phyloP scores from a whole-genome alignment of 1,140 invertebrate species.

The Wasmannia auropunctata region DNA sequence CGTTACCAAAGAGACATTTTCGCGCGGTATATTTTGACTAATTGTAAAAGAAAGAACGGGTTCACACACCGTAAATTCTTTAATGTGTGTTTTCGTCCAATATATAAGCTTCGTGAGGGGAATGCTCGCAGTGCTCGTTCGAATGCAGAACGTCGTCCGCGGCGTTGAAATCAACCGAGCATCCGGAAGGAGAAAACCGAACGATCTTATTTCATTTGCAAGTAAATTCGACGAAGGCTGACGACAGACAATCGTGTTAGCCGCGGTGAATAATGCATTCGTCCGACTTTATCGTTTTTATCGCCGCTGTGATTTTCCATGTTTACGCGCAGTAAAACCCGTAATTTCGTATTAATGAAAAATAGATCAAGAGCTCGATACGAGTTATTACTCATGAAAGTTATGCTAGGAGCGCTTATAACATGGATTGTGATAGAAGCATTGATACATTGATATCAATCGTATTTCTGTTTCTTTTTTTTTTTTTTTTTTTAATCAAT shows the following conservation, averaged over 20 bases:
- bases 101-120: neutral
- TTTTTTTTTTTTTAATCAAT: neutral
- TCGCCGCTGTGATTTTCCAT: neutral
- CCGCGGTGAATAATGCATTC: slow-evolving; percentile 4
- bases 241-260: slow-evolving; percentile 1
- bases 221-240: neutral
- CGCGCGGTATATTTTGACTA: neutral
- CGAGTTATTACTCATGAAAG: neutral
- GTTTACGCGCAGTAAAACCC: neutral
- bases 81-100: neutral
- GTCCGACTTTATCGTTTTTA: neutral
- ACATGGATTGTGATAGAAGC: neutral
- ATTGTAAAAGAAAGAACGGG: neutral
- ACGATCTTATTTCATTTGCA: slow-evolving; percentile 39
- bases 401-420: neutral
- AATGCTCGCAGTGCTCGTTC: slow-evolving; percentile 6
- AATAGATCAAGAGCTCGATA: neutral
- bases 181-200: slow-evolving; percentile 12
- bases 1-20: slow-evolving; percentile 4
- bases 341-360: neutral
- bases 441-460: neutral
- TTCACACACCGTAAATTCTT: neutral
- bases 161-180: neutral
- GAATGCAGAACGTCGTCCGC: slow-evolving; percentile 27
- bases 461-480: neutral